Base-by-base conservation (phyloP, 2,113 vertebrate genomes). In the Neolamprologus caudopunctatus region DNA sequence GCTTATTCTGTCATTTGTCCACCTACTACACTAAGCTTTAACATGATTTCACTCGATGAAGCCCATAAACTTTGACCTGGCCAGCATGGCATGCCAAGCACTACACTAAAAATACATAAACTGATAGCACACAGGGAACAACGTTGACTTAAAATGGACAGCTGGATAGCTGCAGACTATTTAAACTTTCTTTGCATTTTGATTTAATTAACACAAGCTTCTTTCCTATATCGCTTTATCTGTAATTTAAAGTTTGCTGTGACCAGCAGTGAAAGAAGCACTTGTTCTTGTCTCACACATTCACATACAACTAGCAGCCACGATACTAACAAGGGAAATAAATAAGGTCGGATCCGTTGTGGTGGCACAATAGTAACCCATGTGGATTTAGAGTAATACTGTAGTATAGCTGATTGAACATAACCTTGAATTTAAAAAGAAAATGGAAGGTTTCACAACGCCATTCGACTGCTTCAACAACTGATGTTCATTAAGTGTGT, bases 401-500 rank as follows among this genome's bases (percentile, higher is more conserved):
- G 26, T 13, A 8, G 45, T 19, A 6, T 19, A 78, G 21, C 14
- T 78, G 63, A 68, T 37, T 37, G 63, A 51, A n/a, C 45, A 13
- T 51, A 78, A 51, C 45, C 17, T 19, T 51, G 17, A 78, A n/a
- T 51, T 78, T 31, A 78, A 31, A 51, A 78, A 50, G 42, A 78
- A 68, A 7, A 50, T 6, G 71, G 42, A 78, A 50, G 42, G 17
- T 19, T 78, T 50, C 71, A 75, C 14, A 45, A n/a, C 2, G 16
- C 24, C 42, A 50, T 50, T 50, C 2, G 28, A 88, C 35, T 82
- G 85, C 71, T 85, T 85, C 50, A 24, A 40, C 86, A 83, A 81
- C 66, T 84, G 85, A 89, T 86, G 75, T 78, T 89, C 78, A 89
- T 92, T 92, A 88, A 87, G 55, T 47, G 68, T 21, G 35, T 1